Percentiles rank a stretch among this genome's conserved stretches.
Conservation (phyloP, 92 coral and sea anemone genomes). For the Siderastrea radians region DNA sequence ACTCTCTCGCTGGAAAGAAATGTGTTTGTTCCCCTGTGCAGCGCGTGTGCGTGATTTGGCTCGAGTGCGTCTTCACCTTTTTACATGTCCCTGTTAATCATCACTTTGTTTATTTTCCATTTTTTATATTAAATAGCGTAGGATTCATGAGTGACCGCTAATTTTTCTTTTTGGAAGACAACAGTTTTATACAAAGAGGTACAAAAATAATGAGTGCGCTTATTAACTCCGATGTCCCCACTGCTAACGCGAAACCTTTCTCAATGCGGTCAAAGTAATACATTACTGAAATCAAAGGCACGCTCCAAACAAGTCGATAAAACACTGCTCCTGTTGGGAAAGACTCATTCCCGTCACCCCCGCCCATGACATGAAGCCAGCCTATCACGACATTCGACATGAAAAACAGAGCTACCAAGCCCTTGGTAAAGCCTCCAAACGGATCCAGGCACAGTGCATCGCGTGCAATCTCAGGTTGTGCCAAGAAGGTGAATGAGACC, state of each 20-base stretch:
- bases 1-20: too few species aligned
- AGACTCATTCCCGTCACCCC: conserved; percentile 48
- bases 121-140: too few species aligned
- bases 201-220: conserved; percentile 7
- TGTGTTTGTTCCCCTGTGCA: too few species aligned
- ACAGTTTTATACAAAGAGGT: conserved; percentile 11
- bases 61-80: too few species aligned
- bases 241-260: conserved; percentile 27
- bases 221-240: conserved; percentile 20
- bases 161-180: conserved; percentile 12
- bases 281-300: conserved; percentile 34
- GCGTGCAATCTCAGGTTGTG: conserved; percentile 20
- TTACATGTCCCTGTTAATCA: too few species aligned
- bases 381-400: conserved; percentile 24
- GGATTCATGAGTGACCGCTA: neutral
- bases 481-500: conserved; percentile 20
- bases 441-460: conserved; percentile 34
- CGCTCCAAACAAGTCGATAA: conserved; percentile 51
- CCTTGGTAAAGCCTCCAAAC: conserved; percentile 27
- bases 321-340: conserved; percentile 51
- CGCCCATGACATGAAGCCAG: conserved; percentile 56
- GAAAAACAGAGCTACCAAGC: conserved; percentile 22
- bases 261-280: conserved; percentile 21
- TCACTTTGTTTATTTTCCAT: too few species aligned
- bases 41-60: too few species aligned